phyloP scores from a whole-genome alignment of 2,113 vertebrate species.

The Nipponia nippon region DNA sequence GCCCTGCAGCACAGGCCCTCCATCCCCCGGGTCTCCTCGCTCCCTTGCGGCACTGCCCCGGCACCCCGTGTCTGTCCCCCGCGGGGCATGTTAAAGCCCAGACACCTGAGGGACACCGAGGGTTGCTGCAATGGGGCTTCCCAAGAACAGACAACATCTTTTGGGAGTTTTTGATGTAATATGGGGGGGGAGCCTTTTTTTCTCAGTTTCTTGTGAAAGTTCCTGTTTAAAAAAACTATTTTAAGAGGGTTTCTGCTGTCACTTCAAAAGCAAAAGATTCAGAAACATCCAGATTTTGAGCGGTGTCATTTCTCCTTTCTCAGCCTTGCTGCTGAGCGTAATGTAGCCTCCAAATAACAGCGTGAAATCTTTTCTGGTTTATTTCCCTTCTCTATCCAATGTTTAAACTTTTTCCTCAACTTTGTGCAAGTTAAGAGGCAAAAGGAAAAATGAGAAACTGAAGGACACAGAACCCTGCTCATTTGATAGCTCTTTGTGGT shows the following conservation, averaged over 20 bases:
- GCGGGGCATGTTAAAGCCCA: not conserved
- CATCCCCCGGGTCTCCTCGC: not conserved
- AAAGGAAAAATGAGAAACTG: not conserved
- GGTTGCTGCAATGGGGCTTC: not conserved
- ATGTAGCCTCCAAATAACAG: fast-evolving
- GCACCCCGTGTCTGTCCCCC: fast-evolving
- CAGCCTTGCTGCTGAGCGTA: not conserved
- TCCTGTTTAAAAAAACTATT: not conserved
- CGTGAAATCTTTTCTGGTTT: not conserved
- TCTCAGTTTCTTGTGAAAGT: not conserved
- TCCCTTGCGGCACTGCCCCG: not conserved
- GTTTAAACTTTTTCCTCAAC: not conserved
- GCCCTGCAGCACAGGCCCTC: not conserved
- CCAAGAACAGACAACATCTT: fast-evolving
- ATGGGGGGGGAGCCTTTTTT: not conserved
- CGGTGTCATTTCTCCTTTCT: not conserved
- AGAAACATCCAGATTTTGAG: not conserved
- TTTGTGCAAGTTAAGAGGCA: not conserved
- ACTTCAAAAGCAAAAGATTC: not conserved
- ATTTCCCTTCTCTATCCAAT: not conserved
- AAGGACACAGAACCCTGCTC: not conserved
- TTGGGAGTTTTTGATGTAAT: not conserved
- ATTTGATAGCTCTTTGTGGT: not conserved
- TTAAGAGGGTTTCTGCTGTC: not conserved
- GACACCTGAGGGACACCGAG: fast-evolving